Conservation (phyloP, 1,140 invertebrate species). For the Rhopalosiphum maidis region DNA sequence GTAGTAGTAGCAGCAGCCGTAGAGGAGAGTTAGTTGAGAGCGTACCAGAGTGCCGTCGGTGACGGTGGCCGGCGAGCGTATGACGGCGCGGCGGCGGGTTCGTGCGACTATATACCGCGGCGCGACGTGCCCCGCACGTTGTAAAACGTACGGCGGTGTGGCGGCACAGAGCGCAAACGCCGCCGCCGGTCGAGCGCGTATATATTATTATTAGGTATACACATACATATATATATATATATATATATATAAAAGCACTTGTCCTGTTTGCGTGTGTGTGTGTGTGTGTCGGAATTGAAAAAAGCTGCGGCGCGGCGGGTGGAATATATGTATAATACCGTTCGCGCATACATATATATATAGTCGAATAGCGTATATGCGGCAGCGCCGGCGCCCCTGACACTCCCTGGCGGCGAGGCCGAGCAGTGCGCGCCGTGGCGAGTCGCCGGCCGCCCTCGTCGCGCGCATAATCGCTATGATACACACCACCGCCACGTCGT, state of each 20-base stretch:
- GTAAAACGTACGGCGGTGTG: neutral
- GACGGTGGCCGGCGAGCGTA: slow-evolving; percentile 39
- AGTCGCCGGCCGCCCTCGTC: neutral
- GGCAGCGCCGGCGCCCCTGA: neutral
- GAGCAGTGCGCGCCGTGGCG: neutral
- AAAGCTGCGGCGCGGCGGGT: neutral
- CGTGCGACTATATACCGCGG: slow-evolving; percentile 16
- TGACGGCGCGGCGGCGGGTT: neutral
- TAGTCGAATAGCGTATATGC: neutral
- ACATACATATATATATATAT: no score
- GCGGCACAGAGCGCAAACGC: slow-evolving; percentile 30
- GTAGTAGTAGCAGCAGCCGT: neutral
- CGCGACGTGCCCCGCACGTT: neutral
- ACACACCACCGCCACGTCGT: neutral
- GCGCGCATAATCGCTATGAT: neutral
- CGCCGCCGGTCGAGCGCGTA: neutral
- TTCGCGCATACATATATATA: neutral
- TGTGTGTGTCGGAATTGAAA: neutral
- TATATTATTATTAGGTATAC: neutral
- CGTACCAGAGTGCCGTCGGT: neutral
- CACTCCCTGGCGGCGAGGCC: neutral
- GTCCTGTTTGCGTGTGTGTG: neutral
- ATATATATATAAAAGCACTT: neutral
- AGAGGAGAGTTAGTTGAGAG: no score
- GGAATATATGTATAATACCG: neutral